A percentile compares a stretch with the other conserved stretches of the same genome.
These are phyloP conservation scores for Netelia melanura DNA, from an alignment of 2,888 invertebrate species.

Conservation along the genomic window DNA sequence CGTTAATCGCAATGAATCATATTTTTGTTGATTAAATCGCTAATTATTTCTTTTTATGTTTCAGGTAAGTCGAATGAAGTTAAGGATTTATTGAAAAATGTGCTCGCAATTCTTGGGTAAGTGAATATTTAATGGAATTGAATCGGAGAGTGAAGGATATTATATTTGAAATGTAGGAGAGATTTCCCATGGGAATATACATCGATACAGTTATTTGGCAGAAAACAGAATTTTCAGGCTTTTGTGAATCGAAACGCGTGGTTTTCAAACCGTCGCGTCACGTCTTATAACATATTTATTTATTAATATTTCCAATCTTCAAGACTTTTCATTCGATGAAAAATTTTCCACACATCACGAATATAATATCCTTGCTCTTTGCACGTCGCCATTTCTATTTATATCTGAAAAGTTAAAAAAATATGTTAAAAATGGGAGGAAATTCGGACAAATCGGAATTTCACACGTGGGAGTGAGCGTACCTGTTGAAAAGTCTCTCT, in stretches of 20 bases:
- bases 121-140: constrained; percentile 21
- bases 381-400: not conserved
- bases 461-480: constrained; percentile 19
- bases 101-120: constrained; percentile 29
- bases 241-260: no score
- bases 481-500: constrained; percentile 45
- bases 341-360: not conserved
- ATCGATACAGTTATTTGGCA: no score
- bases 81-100: constrained; percentile 9
- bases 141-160: no score
- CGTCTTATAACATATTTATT: no score
- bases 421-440: constrained; percentile 29
- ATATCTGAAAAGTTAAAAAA: no score
- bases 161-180: no score
- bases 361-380: not conserved
- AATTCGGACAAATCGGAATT: constrained; percentile 11
- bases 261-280: no score
- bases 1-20: not conserved
- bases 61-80: constrained; percentile 55
- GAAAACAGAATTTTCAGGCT: no score
- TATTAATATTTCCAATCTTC: no score
- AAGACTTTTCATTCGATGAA: no score
- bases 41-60: constrained; percentile 35
- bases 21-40: constrained; percentile 6
- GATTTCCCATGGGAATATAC: no score